Percentiles rank a stretch among this genome's conserved stretches.
phyloP scores from a whole-genome alignment of 2,797 vertebrate genomes.

The Urocyon cinereoargenteus region DNA sequence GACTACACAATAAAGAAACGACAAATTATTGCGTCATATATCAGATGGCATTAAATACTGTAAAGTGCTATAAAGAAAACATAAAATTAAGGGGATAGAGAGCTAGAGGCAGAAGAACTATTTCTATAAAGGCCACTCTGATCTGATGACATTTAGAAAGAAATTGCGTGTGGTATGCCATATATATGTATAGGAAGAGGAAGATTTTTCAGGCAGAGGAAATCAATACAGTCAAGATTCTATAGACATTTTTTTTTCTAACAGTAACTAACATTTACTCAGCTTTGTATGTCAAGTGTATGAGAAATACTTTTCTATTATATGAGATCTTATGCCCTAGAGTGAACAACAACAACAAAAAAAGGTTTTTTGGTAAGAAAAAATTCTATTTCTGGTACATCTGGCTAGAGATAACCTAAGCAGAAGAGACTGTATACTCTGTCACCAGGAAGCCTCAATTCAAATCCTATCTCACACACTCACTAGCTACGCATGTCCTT shows the following conservation, averaged over 20 bases:
- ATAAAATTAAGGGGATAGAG: background rate
- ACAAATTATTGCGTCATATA: background rate
- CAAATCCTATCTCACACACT: background rate
- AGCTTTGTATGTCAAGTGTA: background rate
- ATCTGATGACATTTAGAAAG: background rate
- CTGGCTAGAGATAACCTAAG: background rate
- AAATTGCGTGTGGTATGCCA: background rate
- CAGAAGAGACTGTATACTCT: background rate
- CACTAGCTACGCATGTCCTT: background rate
- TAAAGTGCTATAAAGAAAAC: background rate
- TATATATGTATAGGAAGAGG: background rate
- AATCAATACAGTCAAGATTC: background rate
- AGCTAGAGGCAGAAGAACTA: background rate
- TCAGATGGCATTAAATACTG: background rate
- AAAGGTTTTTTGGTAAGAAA: background rate
- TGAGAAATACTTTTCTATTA: background rate
- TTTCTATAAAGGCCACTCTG: background rate
- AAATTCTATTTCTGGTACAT: background rate
- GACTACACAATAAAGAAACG: background rate
- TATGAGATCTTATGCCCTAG: background rate
- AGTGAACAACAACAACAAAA: background rate
- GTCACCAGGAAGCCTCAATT: background rate
- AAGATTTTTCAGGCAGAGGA: background rate
- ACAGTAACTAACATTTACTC: background rate
- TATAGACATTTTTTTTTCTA: background rate